Percentiles rank a stretch among this genome's conserved stretches.
Evolutionary conservation across 2,113 vertebrate genomes (phyloP).

Genomic region (Chauna torquata): DNA sequence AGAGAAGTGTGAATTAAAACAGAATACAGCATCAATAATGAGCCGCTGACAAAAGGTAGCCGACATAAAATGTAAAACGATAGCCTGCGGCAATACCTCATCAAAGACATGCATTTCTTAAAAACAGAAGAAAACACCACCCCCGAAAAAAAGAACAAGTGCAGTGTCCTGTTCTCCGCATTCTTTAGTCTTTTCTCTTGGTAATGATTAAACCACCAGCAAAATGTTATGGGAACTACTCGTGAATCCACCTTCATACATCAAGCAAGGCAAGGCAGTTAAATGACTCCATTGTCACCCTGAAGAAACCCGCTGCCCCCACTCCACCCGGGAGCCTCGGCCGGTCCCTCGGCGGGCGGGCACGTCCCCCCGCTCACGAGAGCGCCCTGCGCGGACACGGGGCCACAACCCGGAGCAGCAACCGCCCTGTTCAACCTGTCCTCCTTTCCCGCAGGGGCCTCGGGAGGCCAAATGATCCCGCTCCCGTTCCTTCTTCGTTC

Average conservation of each 20-base stretch:
- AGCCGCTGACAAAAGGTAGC: slow-evolving; percentile 86
- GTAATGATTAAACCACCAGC: slow-evolving; percentile 93
- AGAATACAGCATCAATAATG: slow-evolving; percentile 90
- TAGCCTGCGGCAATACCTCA: slow-evolving; percentile 90
- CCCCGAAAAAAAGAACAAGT: slow-evolving; percentile 61
- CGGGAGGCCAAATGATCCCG: slow-evolving; percentile 22
- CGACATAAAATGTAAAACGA: slow-evolving; percentile 91
- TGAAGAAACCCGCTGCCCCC: slow-evolving; percentile 15
- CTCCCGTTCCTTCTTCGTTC: slow-evolving; percentile 1
- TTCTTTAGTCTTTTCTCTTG: slow-evolving; percentile 85
- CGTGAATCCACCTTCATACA: slow-evolving; percentile 86
- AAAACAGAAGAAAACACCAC: slow-evolving; percentile 57
- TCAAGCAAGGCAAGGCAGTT: slow-evolving; percentile 83
- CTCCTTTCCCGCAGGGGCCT: background rate
- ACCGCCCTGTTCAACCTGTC: background rate
- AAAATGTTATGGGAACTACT: slow-evolving; percentile 81
- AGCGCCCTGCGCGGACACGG: too few relatives aligned
- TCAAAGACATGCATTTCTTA: slow-evolving; percentile 86
- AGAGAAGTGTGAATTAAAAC: slow-evolving; percentile 93
- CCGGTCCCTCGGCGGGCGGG: too few relatives aligned
- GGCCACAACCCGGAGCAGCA: background rate
- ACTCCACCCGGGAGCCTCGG: background rate
- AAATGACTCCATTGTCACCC: slow-evolving; percentile 82
- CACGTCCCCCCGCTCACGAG: too few relatives aligned
- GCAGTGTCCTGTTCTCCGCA: slow-evolving; percentile 73